phyloP scores from a whole-genome alignment of 2,797 vertebrate genomes.

The Acanthiza pusilla region DNA sequence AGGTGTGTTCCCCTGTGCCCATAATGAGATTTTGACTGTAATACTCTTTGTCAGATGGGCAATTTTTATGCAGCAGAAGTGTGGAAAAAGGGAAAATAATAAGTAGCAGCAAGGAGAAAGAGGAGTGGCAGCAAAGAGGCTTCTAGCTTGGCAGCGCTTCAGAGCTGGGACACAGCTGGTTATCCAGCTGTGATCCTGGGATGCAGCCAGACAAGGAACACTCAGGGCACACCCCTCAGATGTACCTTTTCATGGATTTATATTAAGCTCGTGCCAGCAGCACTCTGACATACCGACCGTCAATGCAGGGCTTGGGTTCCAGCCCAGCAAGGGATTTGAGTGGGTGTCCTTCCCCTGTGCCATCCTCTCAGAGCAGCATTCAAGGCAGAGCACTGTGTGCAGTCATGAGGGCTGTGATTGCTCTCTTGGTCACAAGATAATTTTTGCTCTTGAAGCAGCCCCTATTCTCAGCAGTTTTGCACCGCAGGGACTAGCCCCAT shows the following conservation, averaged over 20 bases:
- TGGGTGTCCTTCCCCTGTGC: not conserved
- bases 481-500: not conserved
- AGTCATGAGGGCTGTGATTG: not conserved
- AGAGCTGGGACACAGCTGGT: conserved; percentile 32
- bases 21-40: conserved; percentile 20
- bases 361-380: rapidly evolving
- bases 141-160: not conserved
- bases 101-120: conserved; percentile 11
- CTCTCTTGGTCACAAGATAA: not conserved
- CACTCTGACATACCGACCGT: rapidly evolving
- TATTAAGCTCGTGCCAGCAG: not conserved
- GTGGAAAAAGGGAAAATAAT: conserved; percentile 1
- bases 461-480: not conserved
- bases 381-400: not conserved
- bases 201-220: not conserved
- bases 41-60: not conserved
- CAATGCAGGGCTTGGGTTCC: not conserved
- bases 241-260: not conserved
- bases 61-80: conserved; percentile 12
- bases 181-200: conserved; percentile 42
- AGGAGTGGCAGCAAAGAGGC: not conserved
- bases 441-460: not conserved
- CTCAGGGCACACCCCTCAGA: not conserved
- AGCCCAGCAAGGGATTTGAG: not conserved
- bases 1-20: not conserved